Percentiles rank a stretch among this genome's conserved stretches.
These are phyloP conservation scores for Amblyopsis rosae DNA, from an alignment of 2,113 vertebrate species.

Conservation along the genomic window DNA sequence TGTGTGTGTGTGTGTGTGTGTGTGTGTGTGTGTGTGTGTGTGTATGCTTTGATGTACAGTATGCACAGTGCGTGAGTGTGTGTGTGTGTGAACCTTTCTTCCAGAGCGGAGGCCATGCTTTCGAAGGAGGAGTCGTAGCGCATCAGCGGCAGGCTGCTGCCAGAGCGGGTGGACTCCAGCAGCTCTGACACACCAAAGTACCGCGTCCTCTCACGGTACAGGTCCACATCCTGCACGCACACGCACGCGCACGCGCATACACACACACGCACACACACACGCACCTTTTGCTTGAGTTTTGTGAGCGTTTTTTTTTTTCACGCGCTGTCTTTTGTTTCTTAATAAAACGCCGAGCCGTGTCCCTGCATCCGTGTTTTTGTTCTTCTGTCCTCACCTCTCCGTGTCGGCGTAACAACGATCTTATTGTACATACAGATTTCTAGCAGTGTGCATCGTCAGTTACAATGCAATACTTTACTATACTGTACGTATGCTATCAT, in stretches of 20 bases:
- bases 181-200: conserved; percentile 95
- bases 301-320: not conserved
- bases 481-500: too few species aligned
- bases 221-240: conserved; percentile 82
- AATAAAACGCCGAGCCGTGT: too few species aligned
- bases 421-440: too few species aligned
- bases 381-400: too few species aligned
- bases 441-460: too few species aligned
- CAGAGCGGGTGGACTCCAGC: conserved; percentile 89
- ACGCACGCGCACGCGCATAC: not conserved
- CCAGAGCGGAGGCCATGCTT: conserved; percentile 89
- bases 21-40: not conserved
- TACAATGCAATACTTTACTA: too few species aligned
- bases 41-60: not conserved
- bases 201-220: conserved; percentile 89
- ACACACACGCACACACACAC: conserved; percentile 3
- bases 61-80: not conserved
- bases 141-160: conserved; percentile 88
- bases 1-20: not conserved
- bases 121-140: conserved; percentile 95
- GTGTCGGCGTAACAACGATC: too few species aligned
- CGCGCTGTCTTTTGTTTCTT: too few species aligned
- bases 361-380: too few species aligned
- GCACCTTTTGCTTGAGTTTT: not conserved
- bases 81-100: conserved; percentile 83